Evolutionary conservation across 2,113 vertebrate genomes (phyloP), one percentile per base, ranked within the genome.

Genomic region (Nesoenas mayeri): DNA sequence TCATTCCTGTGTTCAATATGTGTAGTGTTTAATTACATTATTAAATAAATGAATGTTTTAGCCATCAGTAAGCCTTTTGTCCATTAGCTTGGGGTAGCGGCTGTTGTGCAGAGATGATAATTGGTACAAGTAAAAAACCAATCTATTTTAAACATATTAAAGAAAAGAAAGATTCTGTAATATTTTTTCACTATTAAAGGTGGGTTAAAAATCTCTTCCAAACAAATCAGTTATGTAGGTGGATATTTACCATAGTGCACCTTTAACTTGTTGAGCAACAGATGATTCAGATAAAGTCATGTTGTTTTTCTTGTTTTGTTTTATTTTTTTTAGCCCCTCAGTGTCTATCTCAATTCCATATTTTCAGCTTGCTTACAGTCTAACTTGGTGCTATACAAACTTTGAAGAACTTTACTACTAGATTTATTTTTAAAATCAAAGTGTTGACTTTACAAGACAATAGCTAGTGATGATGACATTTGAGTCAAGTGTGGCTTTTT

Each of bases 261-360:
- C 69, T 96, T n/a, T 36, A 38, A 73, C 36, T 90, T 93, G 24
- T 93, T 89, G 67, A 65, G 44, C 51, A 86, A 12, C 44, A 95
- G 58, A 71, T 64, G 22, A 65, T 77, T 77, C 25, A 65, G 29
- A n/a, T 4, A 58, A 22, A 0, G 1, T 20, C 67, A 22, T 40
- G 13, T 8, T 15, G 6, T 17, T 44, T 44, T 44, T 44, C 42
- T 44, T 44, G 42, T 44, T 44, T 44, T 44, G 42, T 44, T 44
- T 44, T 44, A 2, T 5, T 44, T 72, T 72, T 54, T 87, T 66
- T 10, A 65, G 19, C 11, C 14, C 8, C 28, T 32, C 78, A 31
- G 53, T 60, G 19, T 67, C 8, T 40, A 4, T 83, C 73, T 94
- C 40, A 34, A 47, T 91, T 88, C 65, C 22, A 38, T 88, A 40